Conservation (phyloP, 37 sponge, comb jelly and placozoan species). For the Aplysina aerophoba region DNA sequence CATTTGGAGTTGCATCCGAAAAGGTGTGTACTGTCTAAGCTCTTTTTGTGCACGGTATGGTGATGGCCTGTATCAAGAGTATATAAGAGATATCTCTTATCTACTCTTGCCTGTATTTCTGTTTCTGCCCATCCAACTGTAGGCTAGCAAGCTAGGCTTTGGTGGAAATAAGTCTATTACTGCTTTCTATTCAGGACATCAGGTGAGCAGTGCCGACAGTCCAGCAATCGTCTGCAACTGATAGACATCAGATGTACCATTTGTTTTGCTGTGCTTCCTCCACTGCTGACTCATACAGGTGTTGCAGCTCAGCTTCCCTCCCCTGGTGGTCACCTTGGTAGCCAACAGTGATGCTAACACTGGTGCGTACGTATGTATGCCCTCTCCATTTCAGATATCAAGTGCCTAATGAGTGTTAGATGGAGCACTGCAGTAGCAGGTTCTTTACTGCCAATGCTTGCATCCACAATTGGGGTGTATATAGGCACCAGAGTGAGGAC, state of each 20-base stretch:
- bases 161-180: conserved; percentile 74
- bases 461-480: no score
- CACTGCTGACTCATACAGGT: conserved; percentile 23
- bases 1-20: conserved; percentile 77
- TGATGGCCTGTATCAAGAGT: no score
- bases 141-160: conserved; percentile 74
- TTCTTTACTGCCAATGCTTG: no score
- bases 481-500: no score
- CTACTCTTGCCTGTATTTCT: background rate
- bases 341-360: conserved; percentile 70
- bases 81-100: no score
- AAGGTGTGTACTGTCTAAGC: conserved; percentile 48
- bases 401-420: no score
- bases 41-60: background rate
- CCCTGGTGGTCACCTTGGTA: conserved; percentile 76
- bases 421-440: no score
- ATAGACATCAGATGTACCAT: background rate
- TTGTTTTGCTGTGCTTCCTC: background rate
- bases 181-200: conserved; percentile 71
- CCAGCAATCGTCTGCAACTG: background rate
- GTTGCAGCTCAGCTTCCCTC: conserved; percentile 73
- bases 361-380: conserved; percentile 16
- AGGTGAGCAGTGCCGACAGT: conserved; percentile 33
- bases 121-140: background rate
- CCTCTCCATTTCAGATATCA: background rate